phyloP scores from a whole-genome alignment of 2,888 invertebrate species.

The Amblyteles armatorius region DNA sequence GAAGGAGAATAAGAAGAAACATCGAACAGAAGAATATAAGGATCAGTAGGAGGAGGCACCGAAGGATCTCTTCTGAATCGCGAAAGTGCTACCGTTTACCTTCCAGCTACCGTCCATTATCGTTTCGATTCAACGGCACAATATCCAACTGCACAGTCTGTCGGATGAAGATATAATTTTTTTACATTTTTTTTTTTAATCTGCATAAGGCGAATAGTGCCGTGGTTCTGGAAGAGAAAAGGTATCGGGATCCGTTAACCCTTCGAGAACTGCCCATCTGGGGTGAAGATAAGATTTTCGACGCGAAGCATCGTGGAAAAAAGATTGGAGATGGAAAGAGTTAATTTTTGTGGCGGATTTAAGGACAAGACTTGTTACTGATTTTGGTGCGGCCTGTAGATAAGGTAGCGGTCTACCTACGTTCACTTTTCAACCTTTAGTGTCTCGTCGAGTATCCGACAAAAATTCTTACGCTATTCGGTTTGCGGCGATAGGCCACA shows the following conservation, averaged over 20 bases:
- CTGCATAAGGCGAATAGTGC: neutral
- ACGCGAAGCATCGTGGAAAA: neutral
- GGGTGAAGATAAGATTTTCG: neutral
- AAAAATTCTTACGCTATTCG: constrained; percentile 30
- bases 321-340: neutral
- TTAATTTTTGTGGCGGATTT: neutral
- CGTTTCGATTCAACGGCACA: constrained; percentile 57
- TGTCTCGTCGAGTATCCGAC: constrained; percentile 2
- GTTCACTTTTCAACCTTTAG: constrained; percentile 52
- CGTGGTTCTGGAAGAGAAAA: neutral
- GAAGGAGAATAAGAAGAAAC: constrained; percentile 45
- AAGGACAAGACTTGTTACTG: neutral
- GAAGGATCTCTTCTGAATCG: constrained; percentile 62
- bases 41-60: constrained; percentile 43
- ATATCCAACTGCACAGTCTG: constrained; percentile 22
- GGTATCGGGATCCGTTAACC: neutral
- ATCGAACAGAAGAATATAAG: constrained; percentile 49
- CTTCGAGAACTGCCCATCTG: neutral
- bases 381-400: neutral
- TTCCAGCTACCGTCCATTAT: constrained; percentile 60
- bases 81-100: constrained; percentile 69
- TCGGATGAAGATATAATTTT: neutral
- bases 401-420: constrained; percentile 13
- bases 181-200: neutral
- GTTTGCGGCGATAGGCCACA: constrained; percentile 28